Evolutionary conservation across 2,888 invertebrate species (phyloP).

Genomic region (Neoaliturus tenellus): DNA sequence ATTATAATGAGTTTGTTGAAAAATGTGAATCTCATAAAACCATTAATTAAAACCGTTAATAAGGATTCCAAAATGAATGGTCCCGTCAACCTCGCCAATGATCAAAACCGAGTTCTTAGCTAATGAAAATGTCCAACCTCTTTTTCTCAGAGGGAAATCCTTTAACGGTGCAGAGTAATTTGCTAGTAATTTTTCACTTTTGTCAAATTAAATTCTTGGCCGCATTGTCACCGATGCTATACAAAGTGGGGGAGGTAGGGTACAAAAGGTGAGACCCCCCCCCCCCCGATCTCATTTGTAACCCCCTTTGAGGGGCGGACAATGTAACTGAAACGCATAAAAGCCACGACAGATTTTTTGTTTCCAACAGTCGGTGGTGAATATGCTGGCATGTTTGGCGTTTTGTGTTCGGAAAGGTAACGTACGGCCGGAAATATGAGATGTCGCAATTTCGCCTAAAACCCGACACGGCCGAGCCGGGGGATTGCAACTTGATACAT

Average conservation of each 20-base stretch:
- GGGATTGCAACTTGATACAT: slow-evolving; percentile 11
- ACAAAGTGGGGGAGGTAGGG: slow-evolving; percentile 14
- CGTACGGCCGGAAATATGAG: slow-evolving; percentile 25
- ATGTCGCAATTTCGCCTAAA: neutral
- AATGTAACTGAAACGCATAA: slow-evolving; percentile 31
- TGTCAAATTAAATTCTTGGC: slow-evolving; percentile 52
- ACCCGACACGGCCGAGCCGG: neutral
- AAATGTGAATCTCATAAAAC: too few relatives aligned
- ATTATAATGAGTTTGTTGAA: too few relatives aligned
- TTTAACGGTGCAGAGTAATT: slow-evolving; percentile 4
- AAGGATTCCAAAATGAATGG: too few relatives aligned
- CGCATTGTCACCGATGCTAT: neutral
- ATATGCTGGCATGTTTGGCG: slow-evolving; percentile 10
- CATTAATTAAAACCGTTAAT: too few relatives aligned
- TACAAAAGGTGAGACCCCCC: neutral
- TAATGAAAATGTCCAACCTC: neutral
- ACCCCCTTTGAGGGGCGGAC: slow-evolving; percentile 1
- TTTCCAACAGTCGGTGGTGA: slow-evolving; percentile 15
- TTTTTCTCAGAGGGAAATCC: neutral
- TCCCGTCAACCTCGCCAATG: too few relatives aligned
- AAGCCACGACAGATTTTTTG: slow-evolving; percentile 13
- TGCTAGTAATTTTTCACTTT: slow-evolving; percentile 46
- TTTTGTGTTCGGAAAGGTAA: neutral
- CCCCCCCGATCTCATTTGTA: slow-evolving; percentile 1
- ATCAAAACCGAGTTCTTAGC: too few relatives aligned